These are phyloP conservation scores for Apamea monoglypha DNA, from an alignment of 2,888 invertebrate genomes.

Conservation along the genomic window DNA sequence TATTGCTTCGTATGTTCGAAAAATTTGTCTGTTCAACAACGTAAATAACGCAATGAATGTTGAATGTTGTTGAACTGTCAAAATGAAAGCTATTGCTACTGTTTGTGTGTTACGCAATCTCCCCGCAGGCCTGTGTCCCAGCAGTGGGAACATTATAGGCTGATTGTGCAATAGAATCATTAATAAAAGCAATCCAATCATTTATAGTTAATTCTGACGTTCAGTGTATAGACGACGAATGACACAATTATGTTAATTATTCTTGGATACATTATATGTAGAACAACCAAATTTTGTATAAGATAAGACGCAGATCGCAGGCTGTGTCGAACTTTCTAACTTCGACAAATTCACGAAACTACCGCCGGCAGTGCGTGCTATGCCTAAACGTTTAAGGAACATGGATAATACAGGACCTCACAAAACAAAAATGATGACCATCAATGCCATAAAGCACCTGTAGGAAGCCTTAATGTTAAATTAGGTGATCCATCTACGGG, in stretches of 20 bases:
- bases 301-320: not conserved
- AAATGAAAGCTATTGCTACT: too few species aligned
- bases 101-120: too few species aligned
- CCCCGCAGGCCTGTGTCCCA: too few species aligned
- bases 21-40: too few species aligned
- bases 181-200: not conserved
- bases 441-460: slow-evolving; percentile 71
- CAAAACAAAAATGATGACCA: slow-evolving; percentile 76
- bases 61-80: too few species aligned
- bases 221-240: not conserved
- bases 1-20: too few species aligned
- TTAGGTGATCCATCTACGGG: slow-evolving; percentile 88
- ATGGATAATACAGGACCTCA: slow-evolving; percentile 36
- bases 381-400: not conserved
- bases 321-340: not conserved
- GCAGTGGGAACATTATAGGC: too few species aligned
- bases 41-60: too few species aligned
- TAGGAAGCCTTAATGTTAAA: slow-evolving; percentile 86
- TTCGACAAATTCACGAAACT: not conserved
- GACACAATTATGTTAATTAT: not conserved
- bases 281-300: not conserved
- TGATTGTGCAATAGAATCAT: not conserved
- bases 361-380: not conserved
- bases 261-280: not conserved
- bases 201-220: not conserved